A percentile compares a stretch with the other conserved stretches of the same genome.
phyloP scores from a whole-genome alignment of 2,797 vertebrate genomes.

The Argentina silus region DNA sequence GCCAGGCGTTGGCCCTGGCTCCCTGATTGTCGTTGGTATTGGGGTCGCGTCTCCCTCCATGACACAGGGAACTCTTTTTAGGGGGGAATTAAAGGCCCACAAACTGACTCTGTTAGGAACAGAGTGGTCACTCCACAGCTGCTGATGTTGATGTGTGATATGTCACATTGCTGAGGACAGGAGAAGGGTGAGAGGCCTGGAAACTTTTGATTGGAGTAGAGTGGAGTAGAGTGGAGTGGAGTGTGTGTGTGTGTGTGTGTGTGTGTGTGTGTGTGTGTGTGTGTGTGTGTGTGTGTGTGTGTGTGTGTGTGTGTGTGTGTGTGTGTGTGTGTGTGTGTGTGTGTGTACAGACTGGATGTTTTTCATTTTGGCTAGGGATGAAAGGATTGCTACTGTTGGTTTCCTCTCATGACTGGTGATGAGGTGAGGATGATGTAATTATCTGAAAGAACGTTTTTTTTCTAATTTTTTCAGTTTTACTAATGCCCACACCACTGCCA shows the following conservation, averaged over 20 bases:
- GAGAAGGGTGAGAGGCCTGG: constrained; percentile 31
- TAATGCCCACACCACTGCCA: too few relatives aligned
- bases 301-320: neutral
- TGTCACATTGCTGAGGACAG: constrained; percentile 53
- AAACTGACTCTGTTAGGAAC: constrained; percentile 68
- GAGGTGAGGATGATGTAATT: constrained; percentile 66
- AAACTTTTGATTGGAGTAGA: constrained; percentile 54
- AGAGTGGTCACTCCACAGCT: constrained; percentile 51
- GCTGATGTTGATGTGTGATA: constrained; percentile 60
- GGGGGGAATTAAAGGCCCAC: constrained; percentile 66
- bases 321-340: constrained; percentile 1
- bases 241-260: constrained; percentile 39
- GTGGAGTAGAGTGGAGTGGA: neutral
- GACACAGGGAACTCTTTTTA: constrained; percentile 71
- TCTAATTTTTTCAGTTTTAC: neutral
- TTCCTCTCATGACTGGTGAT: constrained; percentile 54
- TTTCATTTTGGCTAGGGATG: constrained; percentile 63
- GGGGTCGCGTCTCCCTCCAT: constrained; percentile 66
- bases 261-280: constrained; percentile 38
- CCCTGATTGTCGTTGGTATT: constrained; percentile 57
- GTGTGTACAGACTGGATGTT: constrained; percentile 39
- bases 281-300: constrained; percentile 12
- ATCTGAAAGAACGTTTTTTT: constrained; percentile 52
- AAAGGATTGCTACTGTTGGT: constrained; percentile 58
- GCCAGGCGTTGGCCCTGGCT: constrained; percentile 41